Percentiles rank a stretch among this genome's conserved stretches.
Conservation (phyloP, 92 coral and sea anemone species). For the Actinostola sp. region DNA sequence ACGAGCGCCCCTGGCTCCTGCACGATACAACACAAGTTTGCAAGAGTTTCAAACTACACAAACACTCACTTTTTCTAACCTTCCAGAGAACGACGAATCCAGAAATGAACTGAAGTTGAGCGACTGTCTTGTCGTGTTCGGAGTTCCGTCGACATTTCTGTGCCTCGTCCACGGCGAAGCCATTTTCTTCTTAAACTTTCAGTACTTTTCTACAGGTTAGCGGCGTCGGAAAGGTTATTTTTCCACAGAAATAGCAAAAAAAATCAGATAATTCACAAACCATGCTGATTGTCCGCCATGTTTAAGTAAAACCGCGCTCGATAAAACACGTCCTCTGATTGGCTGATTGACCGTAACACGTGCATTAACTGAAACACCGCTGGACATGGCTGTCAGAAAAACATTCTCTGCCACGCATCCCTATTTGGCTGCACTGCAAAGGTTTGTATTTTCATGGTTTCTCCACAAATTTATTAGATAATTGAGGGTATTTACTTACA, state of each 20-base stretch:
- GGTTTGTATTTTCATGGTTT: neutral
- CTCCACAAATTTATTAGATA: too few species aligned
- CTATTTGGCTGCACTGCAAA: too few species aligned
- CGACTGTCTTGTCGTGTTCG: constrained; percentile 63
- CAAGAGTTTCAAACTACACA: too few species aligned
- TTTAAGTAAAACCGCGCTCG: constrained; percentile 54
- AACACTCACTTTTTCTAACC: constrained; percentile 8
- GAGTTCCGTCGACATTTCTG: constrained; percentile 33
- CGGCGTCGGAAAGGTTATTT: neutral
- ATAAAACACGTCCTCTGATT: constrained; percentile 47
- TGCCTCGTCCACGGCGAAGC: constrained; percentile 76
- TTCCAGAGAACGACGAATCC: constrained; percentile 49
- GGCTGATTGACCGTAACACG: constrained; percentile 29
- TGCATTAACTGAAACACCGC: neutral
- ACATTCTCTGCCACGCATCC: too few species aligned
- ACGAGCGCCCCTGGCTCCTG: constrained; percentile 62
- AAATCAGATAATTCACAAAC: constrained; percentile 6
- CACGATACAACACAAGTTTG: constrained; percentile 13
- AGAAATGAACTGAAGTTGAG: constrained; percentile 72
- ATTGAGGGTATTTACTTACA: too few species aligned
- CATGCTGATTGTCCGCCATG: constrained; percentile 50
- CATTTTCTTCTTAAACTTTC: constrained; percentile 26
- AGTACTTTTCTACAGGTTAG: neutral
- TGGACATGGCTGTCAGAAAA: neutral
- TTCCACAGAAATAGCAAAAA: neutral